These are phyloP conservation scores for Drosophila takahashii DNA, from an alignment of 1,140 invertebrate species.

Conservation along the genomic window DNA sequence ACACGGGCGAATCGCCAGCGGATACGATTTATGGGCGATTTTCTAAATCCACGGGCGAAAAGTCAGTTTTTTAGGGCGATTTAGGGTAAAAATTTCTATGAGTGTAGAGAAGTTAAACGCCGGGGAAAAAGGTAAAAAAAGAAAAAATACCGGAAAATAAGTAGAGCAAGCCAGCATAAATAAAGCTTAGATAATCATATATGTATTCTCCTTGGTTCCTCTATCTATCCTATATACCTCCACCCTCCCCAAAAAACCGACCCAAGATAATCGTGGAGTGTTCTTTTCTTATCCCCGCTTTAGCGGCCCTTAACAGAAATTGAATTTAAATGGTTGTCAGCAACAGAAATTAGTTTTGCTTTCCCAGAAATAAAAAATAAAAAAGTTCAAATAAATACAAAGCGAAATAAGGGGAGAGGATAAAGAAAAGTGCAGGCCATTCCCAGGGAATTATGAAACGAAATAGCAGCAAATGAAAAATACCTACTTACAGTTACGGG, in stretches of 20 bases:
- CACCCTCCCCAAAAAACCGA: not conserved
- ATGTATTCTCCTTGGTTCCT: constrained; percentile 17
- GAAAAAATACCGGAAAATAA: constrained; percentile 15
- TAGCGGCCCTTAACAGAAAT: constrained; percentile 47
- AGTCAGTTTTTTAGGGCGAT: too few species aligned
- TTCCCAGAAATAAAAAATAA: constrained; percentile 19
- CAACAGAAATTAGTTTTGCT: constrained; percentile 77
- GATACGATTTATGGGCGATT: too few species aligned
- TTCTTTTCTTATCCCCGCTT: constrained; percentile 16
- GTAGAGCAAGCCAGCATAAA: constrained; percentile 59
- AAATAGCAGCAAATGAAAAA: constrained; percentile 40
- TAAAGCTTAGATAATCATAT: constrained; percentile 63
- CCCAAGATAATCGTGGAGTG: constrained; percentile 46
- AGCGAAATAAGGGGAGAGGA: constrained; percentile 4
- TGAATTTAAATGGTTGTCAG: constrained; percentile 78
- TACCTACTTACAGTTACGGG: constrained; percentile 25
- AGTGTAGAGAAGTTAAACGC: constrained; percentile 14
- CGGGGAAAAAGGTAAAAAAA: constrained; percentile 14
- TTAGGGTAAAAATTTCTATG: too few species aligned
- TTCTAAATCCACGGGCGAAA: too few species aligned
- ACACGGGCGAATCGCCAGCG: too few species aligned
- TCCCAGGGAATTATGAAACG: constrained; percentile 48
- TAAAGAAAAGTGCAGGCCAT: constrained; percentile 30
- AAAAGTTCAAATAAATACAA: constrained; percentile 22
- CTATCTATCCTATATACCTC: not conserved